Conservation (phyloP, 92 coral and sea anemone genomes). For the Siderastrea radians region DNA sequence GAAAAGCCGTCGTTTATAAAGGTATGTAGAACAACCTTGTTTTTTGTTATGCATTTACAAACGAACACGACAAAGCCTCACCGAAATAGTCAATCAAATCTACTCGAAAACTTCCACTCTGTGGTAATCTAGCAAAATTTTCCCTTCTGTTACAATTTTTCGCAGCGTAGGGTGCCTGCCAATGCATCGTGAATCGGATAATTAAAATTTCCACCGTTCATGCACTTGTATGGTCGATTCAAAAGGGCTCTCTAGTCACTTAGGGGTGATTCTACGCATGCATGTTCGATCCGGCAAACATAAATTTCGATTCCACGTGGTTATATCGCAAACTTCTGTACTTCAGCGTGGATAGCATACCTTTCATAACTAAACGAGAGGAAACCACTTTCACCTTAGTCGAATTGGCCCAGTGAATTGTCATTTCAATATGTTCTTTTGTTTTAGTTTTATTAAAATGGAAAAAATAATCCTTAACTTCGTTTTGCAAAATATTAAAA, state of each 20-base stretch:
- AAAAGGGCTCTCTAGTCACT: neutral
- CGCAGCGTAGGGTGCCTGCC: too few relatives aligned
- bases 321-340: neutral
- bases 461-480: neutral
- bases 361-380: neutral
- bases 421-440: neutral
- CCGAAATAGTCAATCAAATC: too few relatives aligned
- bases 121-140: neutral
- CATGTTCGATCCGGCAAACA: too few relatives aligned
- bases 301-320: neutral
- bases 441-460: neutral
- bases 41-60: neutral
- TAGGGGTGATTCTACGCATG: neutral
- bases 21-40: neutral
- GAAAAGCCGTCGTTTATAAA: neutral
- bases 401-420: too few relatives aligned
- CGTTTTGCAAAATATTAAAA: too few relatives aligned
- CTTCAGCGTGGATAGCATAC: neutral
- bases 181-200: too few relatives aligned
- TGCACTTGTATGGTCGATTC: neutral
- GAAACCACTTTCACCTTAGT: neutral
- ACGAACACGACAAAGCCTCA: neutral
- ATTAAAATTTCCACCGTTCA: neutral
- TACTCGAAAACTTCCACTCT: too few relatives aligned
- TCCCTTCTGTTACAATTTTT: too few relatives aligned